Base-by-base conservation (phyloP, 2,113 vertebrate species). In the Xenopus borealis region DNA sequence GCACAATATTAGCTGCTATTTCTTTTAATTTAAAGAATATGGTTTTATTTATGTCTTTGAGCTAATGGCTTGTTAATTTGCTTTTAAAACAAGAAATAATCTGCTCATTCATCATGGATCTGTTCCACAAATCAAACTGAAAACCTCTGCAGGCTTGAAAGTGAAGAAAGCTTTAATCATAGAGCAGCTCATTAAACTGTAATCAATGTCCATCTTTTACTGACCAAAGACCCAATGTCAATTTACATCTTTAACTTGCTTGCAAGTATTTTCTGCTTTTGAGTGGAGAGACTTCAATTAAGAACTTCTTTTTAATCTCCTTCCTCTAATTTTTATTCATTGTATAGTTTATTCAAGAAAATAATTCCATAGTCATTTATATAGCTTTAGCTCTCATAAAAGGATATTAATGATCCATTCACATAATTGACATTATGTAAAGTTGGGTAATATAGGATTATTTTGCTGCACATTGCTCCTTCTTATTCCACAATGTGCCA, bases 71-170 rank as follows among this genome's bases (percentile, higher is more conserved):
- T 69, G 74, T 65, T 77, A 70, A 70, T 69, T 67, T 70, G 58
- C 23, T 67, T 69, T 83, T 80, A 88, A 79, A 33, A 67, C 73
- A 62, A 83, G 64, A 46, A 9, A 68, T 52, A 18, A 66, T 72
- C 57, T 40, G 50, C n/a, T 61, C 58, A 64, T 77, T 77, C 30
- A 77, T 77, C 59, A 63, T 64, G 47, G 55, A 77, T 59, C 65
- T 75, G 18, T 69, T 69, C 69, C 66, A 70, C 74, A 77, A 73
- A 66, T 73, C 72, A 66, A 64, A 61, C 62, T 75, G 66, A 63
- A 73, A 75, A 69, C 13, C n/a, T 75, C 73, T 63, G 65, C 61
- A 64, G 59, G 59, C 58, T 77, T 58, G 74, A 66, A 77, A 44
- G 18, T 55, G 20, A 69, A 64, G 67, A 69, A 50, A 45, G 46